Conservation (phyloP, 2,888 invertebrate species). For the Chrysopilus asiliformis region DNA sequence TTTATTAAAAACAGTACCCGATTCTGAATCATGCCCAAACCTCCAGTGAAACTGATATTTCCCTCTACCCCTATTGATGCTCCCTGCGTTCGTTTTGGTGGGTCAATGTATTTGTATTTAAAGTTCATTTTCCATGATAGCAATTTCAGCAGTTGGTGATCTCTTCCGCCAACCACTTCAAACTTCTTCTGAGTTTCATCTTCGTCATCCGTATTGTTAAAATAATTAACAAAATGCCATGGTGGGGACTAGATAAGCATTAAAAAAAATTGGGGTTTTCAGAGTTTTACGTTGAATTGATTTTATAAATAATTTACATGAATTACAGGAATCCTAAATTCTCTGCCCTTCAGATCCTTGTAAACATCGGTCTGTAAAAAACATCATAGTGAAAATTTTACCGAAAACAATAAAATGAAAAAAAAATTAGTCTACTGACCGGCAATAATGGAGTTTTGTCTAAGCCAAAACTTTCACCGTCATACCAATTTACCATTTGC, state of each 20-base stretch:
- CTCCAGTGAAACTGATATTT: constrained; percentile 57
- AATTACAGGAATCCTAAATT: constrained; percentile 55
- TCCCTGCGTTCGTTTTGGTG: constrained; percentile 59
- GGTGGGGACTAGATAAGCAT: constrained; percentile 46
- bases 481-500: constrained; percentile 61
- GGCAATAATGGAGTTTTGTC: constrained; percentile 56
- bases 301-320: constrained; percentile 41
- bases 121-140: constrained; percentile 56
- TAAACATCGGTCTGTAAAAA: constrained; percentile 50
- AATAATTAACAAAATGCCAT: constrained; percentile 60
- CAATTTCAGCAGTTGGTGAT: constrained; percentile 51
- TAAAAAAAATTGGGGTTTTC: neutral
- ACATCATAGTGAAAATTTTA: no score
- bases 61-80: constrained; percentile 42
- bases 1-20: constrained; percentile 36
- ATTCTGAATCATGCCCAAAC: constrained; percentile 55
- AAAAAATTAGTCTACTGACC: no score
- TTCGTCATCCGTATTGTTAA: constrained; percentile 34
- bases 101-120: constrained; percentile 56
- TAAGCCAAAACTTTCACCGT: constrained; percentile 41
- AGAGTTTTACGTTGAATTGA: neutral
- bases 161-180: constrained; percentile 52
- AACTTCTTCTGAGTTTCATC: neutral
- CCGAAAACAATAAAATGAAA: no score
- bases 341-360: constrained; percentile 48